phyloP scores from a whole-genome alignment of 1,140 invertebrate genomes.

The Telenomus remus region DNA sequence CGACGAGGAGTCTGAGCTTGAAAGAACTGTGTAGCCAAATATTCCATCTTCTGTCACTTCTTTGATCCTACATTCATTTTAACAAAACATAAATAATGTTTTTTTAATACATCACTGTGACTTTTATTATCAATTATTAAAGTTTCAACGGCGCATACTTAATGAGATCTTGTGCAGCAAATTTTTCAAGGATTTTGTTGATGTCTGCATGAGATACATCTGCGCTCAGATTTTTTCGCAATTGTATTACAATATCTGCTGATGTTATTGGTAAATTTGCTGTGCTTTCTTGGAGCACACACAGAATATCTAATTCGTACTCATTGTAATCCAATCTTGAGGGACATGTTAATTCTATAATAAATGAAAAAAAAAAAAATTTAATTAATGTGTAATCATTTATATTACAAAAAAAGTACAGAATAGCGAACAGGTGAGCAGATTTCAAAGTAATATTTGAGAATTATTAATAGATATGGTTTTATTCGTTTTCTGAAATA shows the following conservation, averaged over 20 bases:
- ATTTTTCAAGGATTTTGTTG: slow-evolving; percentile 88
- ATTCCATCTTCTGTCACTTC: slow-evolving; percentile 73
- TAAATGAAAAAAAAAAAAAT: too few relatives aligned
- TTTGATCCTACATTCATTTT: slow-evolving; percentile 66
- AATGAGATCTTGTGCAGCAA: slow-evolving; percentile 91
- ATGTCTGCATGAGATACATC: slow-evolving; percentile 80
- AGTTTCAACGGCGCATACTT: slow-evolving; percentile 71
- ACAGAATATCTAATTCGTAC: slow-evolving; percentile 77
- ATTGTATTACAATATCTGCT: slow-evolving; percentile 78
- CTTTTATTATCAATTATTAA: neutral
- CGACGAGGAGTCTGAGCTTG: slow-evolving; percentile 66
- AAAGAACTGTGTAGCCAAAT: slow-evolving; percentile 71
- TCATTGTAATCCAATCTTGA: slow-evolving; percentile 68
- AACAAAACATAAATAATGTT: slow-evolving; percentile 11
- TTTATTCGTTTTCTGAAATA: too few relatives aligned
- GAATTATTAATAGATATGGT: too few relatives aligned
- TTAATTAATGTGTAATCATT: too few relatives aligned
- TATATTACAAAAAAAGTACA: too few relatives aligned
- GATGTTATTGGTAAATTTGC: slow-evolving; percentile 87
- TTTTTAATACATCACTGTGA: slow-evolving; percentile 5
- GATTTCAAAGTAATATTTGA: too few relatives aligned
- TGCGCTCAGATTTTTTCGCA: slow-evolving; percentile 79
- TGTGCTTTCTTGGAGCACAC: slow-evolving; percentile 85
- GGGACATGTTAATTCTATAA: slow-evolving; percentile 47
- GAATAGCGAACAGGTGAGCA: too few relatives aligned